Percentiles rank a stretch among this genome's conserved stretches.
Evolutionary conservation across 2,113 vertebrate species (phyloP).

Genomic region (Prionailurus viverrinus): DNA sequence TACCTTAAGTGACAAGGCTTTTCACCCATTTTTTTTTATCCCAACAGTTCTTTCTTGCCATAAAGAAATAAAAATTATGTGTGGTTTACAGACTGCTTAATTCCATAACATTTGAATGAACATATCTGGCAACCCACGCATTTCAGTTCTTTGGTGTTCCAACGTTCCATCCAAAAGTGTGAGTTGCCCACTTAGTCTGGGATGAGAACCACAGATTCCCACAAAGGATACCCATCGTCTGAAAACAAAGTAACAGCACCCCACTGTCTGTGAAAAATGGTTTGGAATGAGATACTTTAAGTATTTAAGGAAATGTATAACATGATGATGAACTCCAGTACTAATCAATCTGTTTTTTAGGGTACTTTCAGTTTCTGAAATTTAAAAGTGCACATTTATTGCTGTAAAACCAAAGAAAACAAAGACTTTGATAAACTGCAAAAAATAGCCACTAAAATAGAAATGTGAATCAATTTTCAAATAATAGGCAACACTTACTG

Average conservation of each 20-base stretch:
- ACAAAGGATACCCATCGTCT: background rate
- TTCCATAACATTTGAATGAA: background rate
- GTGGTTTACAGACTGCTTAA: conserved; percentile 9
- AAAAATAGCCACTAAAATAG: background rate
- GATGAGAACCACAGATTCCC: background rate
- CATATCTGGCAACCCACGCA: background rate
- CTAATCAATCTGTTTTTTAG: background rate
- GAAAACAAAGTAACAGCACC: background rate
- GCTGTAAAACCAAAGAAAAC: background rate
- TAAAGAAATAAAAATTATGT: conserved; percentile 10
- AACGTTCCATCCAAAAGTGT: background rate
- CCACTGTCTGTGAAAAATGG: background rate
- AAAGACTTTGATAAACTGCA: conserved; percentile 26
- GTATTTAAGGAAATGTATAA: background rate
- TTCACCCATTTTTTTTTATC: background rate
- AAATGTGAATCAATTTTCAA: background rate
- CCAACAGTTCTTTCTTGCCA: background rate
- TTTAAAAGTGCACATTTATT: background rate
- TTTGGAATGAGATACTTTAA: background rate
- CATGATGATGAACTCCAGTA: background rate
- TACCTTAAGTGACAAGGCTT: conserved; percentile 35
- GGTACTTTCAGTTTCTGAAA: background rate
- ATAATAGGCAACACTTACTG: background rate
- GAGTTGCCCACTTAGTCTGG: background rate
- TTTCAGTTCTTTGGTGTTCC: background rate